Evolutionary conservation across 2,888 invertebrate genomes (phyloP).

Genomic region (Ormyrus thymus): DNA sequence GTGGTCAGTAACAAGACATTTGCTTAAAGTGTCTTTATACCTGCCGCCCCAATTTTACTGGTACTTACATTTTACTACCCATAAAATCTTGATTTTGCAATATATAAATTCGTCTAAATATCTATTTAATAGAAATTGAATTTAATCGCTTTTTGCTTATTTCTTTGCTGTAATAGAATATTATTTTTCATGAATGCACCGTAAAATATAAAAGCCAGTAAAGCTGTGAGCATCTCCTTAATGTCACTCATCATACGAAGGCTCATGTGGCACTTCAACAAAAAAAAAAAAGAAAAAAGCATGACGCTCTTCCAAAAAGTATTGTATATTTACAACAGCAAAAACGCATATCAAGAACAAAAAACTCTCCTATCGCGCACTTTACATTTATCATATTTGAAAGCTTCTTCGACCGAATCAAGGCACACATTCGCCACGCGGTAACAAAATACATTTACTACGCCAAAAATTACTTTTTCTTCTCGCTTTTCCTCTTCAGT

Average conservation of each 20-base stretch:
- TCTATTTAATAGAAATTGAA: not conserved
- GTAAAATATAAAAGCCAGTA: conserved; percentile 13
- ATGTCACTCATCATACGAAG: conserved; percentile 29
- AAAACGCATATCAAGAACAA: conserved; percentile 17
- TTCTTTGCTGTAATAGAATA: not conserved
- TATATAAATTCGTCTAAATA: conserved; percentile 5
- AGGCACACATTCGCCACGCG: conserved; percentile 50
- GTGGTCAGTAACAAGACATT: conserved; percentile 42
- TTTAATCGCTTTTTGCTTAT: too few species aligned
- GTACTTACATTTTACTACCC: conserved; percentile 7
- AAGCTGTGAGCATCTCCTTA: conserved; percentile 23
- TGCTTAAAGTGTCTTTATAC: conserved; percentile 8
- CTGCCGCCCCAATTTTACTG: conserved; percentile 8
- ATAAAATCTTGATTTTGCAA: not conserved
- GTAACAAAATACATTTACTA: conserved; percentile 27
- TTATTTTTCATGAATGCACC: conserved; percentile 16
- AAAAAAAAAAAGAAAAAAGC: conserved; percentile 33
- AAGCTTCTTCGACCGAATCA: conserved; percentile 50
- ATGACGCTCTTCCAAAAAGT: conserved; percentile 16
- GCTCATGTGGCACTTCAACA: conserved; percentile 36
- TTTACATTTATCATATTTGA: conserved; percentile 31
- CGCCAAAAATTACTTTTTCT: not conserved
- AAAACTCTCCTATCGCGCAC: conserved; percentile 12
- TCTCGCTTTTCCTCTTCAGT: too few species aligned
- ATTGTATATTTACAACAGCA: conserved; percentile 41